Base-by-base conservation (phyloP, 2,113 vertebrate genomes). In the Strix uralensis region DNA sequence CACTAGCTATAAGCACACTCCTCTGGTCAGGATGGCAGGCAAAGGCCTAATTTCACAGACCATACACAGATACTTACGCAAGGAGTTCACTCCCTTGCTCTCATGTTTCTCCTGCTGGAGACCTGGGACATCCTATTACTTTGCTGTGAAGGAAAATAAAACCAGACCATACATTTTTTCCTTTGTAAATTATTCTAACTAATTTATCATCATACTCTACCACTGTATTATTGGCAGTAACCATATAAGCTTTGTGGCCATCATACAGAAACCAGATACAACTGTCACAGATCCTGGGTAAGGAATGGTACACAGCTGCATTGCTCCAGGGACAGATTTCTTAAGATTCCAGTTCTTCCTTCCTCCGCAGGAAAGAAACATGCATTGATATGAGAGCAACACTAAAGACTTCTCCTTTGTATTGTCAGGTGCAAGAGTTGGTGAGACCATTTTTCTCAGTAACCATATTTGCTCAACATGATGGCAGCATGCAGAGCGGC, bases 1-100 rank as follows among this genome's bases (percentile, higher is more conserved):
- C 44, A 57, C 4, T 1, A 26, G 49, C 21, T 21, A 22, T 10
- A 38, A 34, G 36, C 21, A 20, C 0, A 0, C 34, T 74, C 59
- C 46, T 57, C 40, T 20, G 19, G 42, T 11, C 30, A 26, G n/a
- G 38, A 30, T 5, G 15, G 58, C 38, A 86, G 38, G 30, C 1
- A 0, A 38, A 58, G 26, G 46, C 51, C 42, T 34, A 4, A 9
- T 54, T 66, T 51, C 65, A 81, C 23, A 70, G 25, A 52, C 17
- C 5, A 1, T 4, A 62, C 7, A 13, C 20, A 12, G 2, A 23
- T 1, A 70, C 44, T 25, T 44, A n/a, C 3, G 2, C 21, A 58
- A 78, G 51, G 30, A 88, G 34, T 12, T 49, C 30, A 38, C 13
- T 29, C 16, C 30, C 16, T 5, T 15, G 55, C 67, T 63, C 21